Evolutionary conservation across 2,888 invertebrate genomes (phyloP), one percentile per base, ranked within the genome.

Genomic region (Germaria angustata): DNA sequence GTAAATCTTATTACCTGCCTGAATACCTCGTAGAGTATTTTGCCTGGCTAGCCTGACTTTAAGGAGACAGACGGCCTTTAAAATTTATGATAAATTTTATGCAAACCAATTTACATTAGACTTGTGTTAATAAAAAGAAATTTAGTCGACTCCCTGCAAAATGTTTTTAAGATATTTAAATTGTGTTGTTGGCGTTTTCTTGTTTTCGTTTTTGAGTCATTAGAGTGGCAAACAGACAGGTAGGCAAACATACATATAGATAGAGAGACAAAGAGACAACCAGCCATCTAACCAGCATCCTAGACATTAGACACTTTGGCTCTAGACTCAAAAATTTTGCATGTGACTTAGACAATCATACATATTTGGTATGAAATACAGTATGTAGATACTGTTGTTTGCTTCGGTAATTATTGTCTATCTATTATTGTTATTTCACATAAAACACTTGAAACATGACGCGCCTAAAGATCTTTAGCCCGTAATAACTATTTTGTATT

Each of bases 401-500:
- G 53, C 15, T 15, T 34, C 32, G 53, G 41, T 24, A 41, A 63
- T 39, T 61, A 44, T 63, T 66, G 66, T 65, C 39, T 69, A 55
- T n/a, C 13, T 75, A 61, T 55, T 55, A 65, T 55, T 75, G 68
- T 53, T 75, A 63, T 80, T 51, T 75, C 36, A 63, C 36, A 46
- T 63, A 63, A 66, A 76, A 44, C 39, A 63, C 39, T 46, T 41
- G 61, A 36, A 69, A 73, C 53, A 73, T 84, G 88, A 86, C 87
- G 87, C 88, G 87, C 86, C 88, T 86, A 87, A 88, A 86, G 86
- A 88, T 89, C 87, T 87, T 89, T 88, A 87, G 86, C 87, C 88
- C 86, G 85, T 66, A 75, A 79, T 46, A 49, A 28, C 55, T 71
- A 69, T 57, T 17, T 20, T 22, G n/a, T n/a, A 49, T 24, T 46